A percentile compares a stretch with the other conserved stretches of the same genome.
These are phyloP conservation scores for Nesidiocoris tenuis DNA, from an alignment of 2,888 invertebrate genomes.

Conservation along the genomic window DNA sequence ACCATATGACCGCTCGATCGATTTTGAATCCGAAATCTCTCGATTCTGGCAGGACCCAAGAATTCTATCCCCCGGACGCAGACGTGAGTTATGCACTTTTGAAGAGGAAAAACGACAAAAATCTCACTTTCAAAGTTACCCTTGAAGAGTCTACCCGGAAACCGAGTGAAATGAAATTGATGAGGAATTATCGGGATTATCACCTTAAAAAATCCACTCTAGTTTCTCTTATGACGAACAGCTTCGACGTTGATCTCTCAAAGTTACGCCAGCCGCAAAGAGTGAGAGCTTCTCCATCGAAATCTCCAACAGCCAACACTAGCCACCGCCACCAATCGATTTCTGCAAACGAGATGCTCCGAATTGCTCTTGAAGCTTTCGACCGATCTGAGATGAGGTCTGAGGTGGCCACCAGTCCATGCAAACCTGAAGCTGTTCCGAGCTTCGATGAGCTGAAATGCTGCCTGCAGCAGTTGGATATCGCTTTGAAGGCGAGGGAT, in stretches of 20 bases:
- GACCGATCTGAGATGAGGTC: background rate
- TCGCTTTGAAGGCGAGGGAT: background rate
- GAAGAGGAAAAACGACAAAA: slow-evolving; percentile 1
- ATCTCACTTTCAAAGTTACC: slow-evolving; percentile 9
- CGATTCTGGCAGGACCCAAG: background rate
- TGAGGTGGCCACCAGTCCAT: background rate
- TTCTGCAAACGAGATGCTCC: background rate
- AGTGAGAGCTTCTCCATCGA: background rate
- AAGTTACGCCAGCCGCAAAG: background rate
- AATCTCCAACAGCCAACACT: background rate
- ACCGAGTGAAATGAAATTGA: slow-evolving; percentile 12
- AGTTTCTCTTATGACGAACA: background rate
- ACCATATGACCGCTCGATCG: slow-evolving; percentile 15
- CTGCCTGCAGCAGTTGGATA: background rate
- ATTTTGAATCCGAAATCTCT: slow-evolving; percentile 29
- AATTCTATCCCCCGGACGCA: slow-evolving; percentile 7
- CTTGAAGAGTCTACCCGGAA: slow-evolving; percentile 15
- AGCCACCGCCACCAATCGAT: too few species aligned
- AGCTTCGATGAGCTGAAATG: slow-evolving; percentile 26
- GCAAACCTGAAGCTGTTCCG: background rate
- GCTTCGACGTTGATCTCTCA: background rate
- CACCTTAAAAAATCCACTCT: slow-evolving; percentile 26
- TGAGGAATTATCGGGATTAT: slow-evolving; percentile 26
- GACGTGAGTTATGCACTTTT: background rate
- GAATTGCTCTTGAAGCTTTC: background rate